These are phyloP conservation scores for Tangara arthus DNA, from an alignment of 2,797 vertebrate species.

Conservation along the genomic window DNA sequence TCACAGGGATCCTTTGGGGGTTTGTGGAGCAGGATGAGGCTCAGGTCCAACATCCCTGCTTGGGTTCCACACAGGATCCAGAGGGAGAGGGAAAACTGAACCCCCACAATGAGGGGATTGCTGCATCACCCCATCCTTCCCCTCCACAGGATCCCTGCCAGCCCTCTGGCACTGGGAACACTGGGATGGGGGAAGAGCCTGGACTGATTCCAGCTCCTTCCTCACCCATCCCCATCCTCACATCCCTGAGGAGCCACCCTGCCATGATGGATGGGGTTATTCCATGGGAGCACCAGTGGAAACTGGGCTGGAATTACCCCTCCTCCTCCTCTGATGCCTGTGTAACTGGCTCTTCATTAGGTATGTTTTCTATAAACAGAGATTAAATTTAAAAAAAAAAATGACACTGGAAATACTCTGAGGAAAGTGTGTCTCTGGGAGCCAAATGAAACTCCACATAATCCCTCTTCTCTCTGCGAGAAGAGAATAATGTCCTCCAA, in stretches of 20 bases:
- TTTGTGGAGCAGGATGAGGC: background rate
- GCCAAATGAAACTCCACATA: slow-evolving; percentile 52
- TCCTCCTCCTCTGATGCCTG: background rate
- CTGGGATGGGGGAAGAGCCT: background rate
- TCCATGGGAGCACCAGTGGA: background rate
- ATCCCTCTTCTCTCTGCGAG: slow-evolving; percentile 39
- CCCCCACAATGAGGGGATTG: background rate
- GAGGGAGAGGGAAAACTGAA: background rate
- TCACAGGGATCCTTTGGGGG: background rate
- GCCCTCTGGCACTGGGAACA: background rate
- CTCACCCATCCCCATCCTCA: background rate
- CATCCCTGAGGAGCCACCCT: background rate
- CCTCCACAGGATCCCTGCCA: background rate
- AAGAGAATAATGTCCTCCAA: slow-evolving; percentile 62
- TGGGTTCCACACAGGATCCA: background rate
- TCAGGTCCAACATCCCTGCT: background rate
- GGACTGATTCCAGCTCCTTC: background rate
- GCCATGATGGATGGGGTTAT: background rate
- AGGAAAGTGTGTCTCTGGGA: slow-evolving; percentile 33
- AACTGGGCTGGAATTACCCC: background rate
- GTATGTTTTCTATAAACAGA: background rate
- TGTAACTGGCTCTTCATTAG: background rate
- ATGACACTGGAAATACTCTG: background rate
- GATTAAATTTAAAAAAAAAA: background rate
- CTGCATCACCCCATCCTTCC: background rate